Conservation (phyloP, 2,113 vertebrate genomes). For the Gallinago jamesoni region DNA sequence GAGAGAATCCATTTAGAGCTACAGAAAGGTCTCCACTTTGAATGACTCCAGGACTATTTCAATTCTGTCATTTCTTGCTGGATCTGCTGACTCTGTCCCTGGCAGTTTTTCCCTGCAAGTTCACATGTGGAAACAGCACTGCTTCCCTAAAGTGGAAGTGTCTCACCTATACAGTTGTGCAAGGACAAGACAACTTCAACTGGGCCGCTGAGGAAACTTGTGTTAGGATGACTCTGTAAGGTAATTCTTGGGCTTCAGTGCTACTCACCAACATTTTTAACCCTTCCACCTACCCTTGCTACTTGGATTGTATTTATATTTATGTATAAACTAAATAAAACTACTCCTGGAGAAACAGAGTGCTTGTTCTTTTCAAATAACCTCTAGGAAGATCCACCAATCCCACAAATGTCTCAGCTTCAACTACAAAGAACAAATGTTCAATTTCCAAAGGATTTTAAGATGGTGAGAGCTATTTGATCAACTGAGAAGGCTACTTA, state of each 20-base stretch:
- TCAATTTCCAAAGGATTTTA: slow-evolving; percentile 15
- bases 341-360: background rate
- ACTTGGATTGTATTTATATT: background rate
- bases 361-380: background rate
- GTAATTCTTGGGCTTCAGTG: background rate
- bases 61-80: background rate
- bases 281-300: background rate
- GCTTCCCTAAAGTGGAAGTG: background rate
- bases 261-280: background rate
- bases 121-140: background rate
- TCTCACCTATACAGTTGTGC: background rate
- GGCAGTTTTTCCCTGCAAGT: background rate
- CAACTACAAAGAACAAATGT: background rate
- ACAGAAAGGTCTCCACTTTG: background rate
- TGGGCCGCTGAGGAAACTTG: background rate
- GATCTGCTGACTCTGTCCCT: background rate
- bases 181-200: background rate
- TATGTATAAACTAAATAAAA: background rate
- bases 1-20: background rate
- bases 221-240: background rate
- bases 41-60: background rate
- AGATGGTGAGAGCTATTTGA: background rate
- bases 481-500: slow-evolving; percentile 36
- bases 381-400: background rate
- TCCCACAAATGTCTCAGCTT: background rate